Base-by-base conservation (phyloP, 2,888 invertebrate species). In the Melieria omissa region DNA sequence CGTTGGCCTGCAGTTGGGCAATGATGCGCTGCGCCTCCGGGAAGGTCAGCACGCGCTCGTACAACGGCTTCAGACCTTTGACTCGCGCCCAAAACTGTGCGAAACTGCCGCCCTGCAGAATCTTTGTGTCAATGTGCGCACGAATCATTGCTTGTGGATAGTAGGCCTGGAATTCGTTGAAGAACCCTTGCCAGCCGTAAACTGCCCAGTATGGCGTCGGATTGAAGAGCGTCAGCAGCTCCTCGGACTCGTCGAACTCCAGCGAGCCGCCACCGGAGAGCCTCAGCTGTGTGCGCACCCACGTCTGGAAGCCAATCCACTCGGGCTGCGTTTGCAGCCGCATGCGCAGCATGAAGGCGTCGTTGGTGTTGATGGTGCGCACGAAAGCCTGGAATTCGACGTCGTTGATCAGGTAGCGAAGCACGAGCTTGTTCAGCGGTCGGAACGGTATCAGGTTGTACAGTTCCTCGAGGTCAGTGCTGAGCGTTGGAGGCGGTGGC, bases 181-280 rank as follows among this genome's bases (percentile, higher is more conserved):
- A 73, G 71, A 86, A 84, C 68, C 86, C 85, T 16, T 80, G 83
- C 81, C 81, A 85, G 42, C 86, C 86, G 4, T 73, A 77, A 0
- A 83, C 82, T 5, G 79, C 76, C 78, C 80, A 76, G 60, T 77
- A 80, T 4, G 82, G 81, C 45, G 76, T 78, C 3, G 75, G 79
- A 71, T 81, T 83, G 5, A 81, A 29, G 41, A 83, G 70, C 4
- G 74, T 75, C 46, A 78, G 73, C 14, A 81, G 71, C 41, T 81
- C 81, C 58, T 78, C 73, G 0, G 74, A 75, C 12, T 80, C 80
- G 57, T 83, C 80, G 46, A 79, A 14, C n/a, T 83, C 75, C 1
- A 84, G 68, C 10, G 78, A 73, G 29, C 72, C 61, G 4, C 74
- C 77, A 3, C 74, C 76, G 0, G 80, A 80, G 0, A 73, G 71